Conservation (phyloP, 2,113 vertebrate genomes). For the Tragulus kanchil region DNA sequence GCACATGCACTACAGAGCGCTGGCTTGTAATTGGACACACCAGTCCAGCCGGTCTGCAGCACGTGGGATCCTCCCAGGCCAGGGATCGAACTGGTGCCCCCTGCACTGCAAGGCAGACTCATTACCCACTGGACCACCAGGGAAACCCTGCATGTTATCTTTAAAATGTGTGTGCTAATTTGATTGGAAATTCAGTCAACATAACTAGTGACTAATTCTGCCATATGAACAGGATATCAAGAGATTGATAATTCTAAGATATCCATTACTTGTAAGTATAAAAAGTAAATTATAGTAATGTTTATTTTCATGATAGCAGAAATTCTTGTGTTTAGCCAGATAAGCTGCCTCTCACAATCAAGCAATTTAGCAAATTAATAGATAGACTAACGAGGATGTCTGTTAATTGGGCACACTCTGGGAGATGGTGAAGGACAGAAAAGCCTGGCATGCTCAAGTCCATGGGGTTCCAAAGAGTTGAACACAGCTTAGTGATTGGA, state of each 20-base stretch:
- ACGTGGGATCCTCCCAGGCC: too few relatives aligned
- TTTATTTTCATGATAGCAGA: background rate
- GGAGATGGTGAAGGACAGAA: background rate
- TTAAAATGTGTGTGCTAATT: background rate
- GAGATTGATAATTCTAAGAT: background rate
- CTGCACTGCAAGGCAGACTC: too few relatives aligned
- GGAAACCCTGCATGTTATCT: background rate
- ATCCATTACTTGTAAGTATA: background rate
- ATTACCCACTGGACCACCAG: too few relatives aligned
- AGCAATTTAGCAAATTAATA: conserved; percentile 8
- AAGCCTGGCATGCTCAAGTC: background rate
- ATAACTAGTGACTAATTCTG: background rate
- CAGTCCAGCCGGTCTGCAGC: too few relatives aligned
- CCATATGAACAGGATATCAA: background rate
- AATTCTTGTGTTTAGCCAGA: conserved; percentile 19
- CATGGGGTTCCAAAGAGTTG: background rate
- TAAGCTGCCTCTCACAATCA: background rate
- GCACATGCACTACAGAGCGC: too few relatives aligned
- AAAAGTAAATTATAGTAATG: background rate
- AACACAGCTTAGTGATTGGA: background rate
- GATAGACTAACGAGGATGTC: background rate
- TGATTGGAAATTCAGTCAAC: background rate
- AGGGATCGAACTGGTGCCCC: too few relatives aligned
- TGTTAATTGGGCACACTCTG: background rate
- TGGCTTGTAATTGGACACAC: too few relatives aligned